Base-by-base conservation (phyloP, 2,888 invertebrate genomes). In the Phyto melanocephala region DNA sequence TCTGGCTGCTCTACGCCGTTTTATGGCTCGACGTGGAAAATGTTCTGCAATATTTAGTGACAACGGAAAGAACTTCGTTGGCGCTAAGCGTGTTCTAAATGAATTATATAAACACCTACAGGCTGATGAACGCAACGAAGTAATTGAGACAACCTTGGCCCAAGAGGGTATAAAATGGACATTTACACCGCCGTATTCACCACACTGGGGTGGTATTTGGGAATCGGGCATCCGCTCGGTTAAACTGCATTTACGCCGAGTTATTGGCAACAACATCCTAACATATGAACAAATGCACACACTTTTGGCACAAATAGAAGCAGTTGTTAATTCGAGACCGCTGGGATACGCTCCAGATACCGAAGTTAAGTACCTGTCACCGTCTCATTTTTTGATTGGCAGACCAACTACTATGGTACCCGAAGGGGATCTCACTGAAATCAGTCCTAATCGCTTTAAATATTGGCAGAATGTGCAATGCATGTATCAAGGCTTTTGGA, bases 401-500 rank as follows among this genome's bases (percentile, higher is more conserved):
- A 33, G 79, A 45, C 85, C 70, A 5, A 62, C 60, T 5, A 83
- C 71, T 8, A 35, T 52, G 28, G 58, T 83, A 10, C 65, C 83
- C 17, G 84, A 85, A 37, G 74, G 74, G 1, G 60, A 52, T 15
- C 35, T 67, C 3, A 13, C 56, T 0, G 71, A 85, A 4, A n/a
- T 75, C 5, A 33, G 20, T 17, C 15, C 13, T 8, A 78, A 75
- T 15, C 68, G 62, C 15, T 54, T 80, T 5, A 67, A 22, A n/a
- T 52, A 76, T 17, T 77, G 79, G 84, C 80, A 82, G 13, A 70
- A 80, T n/a, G 52, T 80, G 1, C 83, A 83, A 72, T 76, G 75
- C 40, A 80, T 83, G 81, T n/a, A n/a, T n/a, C n/a, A n/a, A n/a
- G n/a, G n/a, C n/a, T n/a, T n/a, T n/a, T n/a, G n/a, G n/a, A n/a